These are phyloP conservation scores for Medauroidea extradentata DNA, from an alignment of 1,140 invertebrate genomes.

Conservation along the genomic window DNA sequence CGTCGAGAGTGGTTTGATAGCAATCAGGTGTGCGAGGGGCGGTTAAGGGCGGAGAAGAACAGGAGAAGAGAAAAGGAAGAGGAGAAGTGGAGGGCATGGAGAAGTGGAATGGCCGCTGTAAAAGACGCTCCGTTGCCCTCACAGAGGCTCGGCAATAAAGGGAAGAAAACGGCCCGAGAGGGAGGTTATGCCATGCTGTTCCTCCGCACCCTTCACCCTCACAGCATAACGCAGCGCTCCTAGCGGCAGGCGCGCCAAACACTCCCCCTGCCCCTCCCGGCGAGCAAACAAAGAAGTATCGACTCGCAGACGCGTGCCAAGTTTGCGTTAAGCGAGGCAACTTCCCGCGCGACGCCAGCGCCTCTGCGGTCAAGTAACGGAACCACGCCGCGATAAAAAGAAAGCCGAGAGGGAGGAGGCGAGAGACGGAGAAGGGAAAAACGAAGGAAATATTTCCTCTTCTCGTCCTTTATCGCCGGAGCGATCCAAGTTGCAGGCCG, in stretches of 20 bases:
- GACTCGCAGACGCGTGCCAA: slow-evolving; percentile 5
- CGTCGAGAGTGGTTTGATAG: background rate
- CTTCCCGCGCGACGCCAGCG: slow-evolving; percentile 6
- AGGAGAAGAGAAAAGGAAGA: background rate
- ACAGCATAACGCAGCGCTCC: background rate
- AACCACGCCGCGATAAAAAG: background rate
- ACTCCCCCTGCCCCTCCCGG: background rate
- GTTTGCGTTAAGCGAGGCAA: slow-evolving; percentile 3
- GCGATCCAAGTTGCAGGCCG: too few relatives aligned
- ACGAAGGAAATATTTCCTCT: too few relatives aligned
- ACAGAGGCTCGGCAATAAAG: background rate
- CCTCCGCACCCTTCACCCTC: background rate
- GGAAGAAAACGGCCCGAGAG: background rate
- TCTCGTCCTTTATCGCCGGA: too few relatives aligned
- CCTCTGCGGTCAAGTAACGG: slow-evolving; percentile 10
- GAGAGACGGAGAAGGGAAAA: too few relatives aligned
- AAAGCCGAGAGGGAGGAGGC: too few relatives aligned
- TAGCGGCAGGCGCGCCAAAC: too few relatives aligned
- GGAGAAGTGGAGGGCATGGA: background rate
- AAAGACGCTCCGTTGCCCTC: too few relatives aligned
- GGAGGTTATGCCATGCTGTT: background rate
- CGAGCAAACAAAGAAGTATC: slow-evolving; percentile 6
- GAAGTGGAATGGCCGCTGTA: background rate
- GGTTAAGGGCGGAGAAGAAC: too few relatives aligned
- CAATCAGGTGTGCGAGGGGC: background rate